Base-by-base conservation (phyloP, 23 tunicate species). In the Oikopleura vanhoeffeni region DNA sequence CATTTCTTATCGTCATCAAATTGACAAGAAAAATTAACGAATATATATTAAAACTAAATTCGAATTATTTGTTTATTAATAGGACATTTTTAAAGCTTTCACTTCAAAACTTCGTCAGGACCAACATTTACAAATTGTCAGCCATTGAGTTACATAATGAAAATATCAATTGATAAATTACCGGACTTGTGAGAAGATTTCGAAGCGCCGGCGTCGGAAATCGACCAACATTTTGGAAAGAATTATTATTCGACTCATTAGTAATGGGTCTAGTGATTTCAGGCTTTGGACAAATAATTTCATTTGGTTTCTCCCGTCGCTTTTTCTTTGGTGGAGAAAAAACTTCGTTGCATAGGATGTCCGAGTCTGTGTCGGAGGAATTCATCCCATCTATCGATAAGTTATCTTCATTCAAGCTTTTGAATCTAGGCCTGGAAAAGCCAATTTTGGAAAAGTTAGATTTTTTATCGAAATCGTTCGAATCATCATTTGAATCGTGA, bases 121-220 rank as follows among this genome's bases (percentile, higher is more conserved):
- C n/a, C n/a, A n/a, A n/a, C n/a, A n/a, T n/a, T n/a, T n/a, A n/a
- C n/a, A n/a, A n/a, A n/a, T n/a, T n/a, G n/a, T n/a, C n/a, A n/a
- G n/a, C n/a, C n/a, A n/a, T n/a, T n/a, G n/a, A n/a, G n/a, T n/a
- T n/a, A n/a, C n/a, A n/a, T n/a, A 30, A 71, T 18, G 79, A 32
- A 4, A 32, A 18, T 71, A 71, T 71, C 3, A 71, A 71, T 24
- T 13, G 34, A 32, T 28, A 18, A 18, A 33, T 71, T 71, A 71
- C 79, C 4, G 79, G 79, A 71, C 79, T 71, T 28, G 79, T 71
- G 79, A 71, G 79, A 13, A 71, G 79, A 71, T 71, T 71, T 4
- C 79, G 27, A 4, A 71, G 3, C 32, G 79, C 32, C 64, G 64
- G 64, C 24, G 24, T 49, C n/a, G n/a, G n/a, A n/a, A n/a, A n/a